A percentile compares a stretch with the other conserved stretches of the same genome.
These are phyloP conservation scores for Aphis gossypii DNA, from an alignment of 1,140 invertebrate species.

Conservation along the genomic window DNA sequence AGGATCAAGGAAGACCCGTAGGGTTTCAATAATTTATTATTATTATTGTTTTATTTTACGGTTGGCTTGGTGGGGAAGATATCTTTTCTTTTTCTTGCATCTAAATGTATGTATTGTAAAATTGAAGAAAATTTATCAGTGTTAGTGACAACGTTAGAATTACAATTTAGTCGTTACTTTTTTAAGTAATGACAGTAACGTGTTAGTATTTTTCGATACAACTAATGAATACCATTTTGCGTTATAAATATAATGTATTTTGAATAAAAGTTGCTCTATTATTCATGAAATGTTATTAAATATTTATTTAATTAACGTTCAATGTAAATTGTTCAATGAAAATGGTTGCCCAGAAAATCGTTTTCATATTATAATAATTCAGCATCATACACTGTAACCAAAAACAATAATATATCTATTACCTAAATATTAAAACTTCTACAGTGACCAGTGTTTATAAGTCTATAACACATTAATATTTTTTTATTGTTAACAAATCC, in stretches of 20 bases:
- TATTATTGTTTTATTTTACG: neutral
- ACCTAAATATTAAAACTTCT: neutral
- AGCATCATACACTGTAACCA: neutral
- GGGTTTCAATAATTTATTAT: neutral
- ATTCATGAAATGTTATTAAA: neutral
- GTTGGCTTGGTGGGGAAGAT: neutral
- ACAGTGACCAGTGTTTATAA: neutral
- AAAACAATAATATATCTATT: neutral
- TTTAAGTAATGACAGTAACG: neutral
- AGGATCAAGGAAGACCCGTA: neutral
- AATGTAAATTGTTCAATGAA: neutral
- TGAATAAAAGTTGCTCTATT: neutral
- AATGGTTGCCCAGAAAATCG: neutral
- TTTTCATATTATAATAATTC: neutral
- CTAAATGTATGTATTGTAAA: neutral
- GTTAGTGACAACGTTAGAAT: neutral
- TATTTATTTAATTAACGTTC: neutral
- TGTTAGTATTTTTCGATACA: neutral
- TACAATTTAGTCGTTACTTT: neutral
- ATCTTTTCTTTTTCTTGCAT: neutral
- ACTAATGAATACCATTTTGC: neutral
- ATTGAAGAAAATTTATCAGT: neutral
- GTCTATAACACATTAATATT: neutral
- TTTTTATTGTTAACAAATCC: neutral
- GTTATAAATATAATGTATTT: neutral